phyloP scores from a whole-genome alignment of 2,797 vertebrate genomes.

The Dipus sagitta region DNA sequence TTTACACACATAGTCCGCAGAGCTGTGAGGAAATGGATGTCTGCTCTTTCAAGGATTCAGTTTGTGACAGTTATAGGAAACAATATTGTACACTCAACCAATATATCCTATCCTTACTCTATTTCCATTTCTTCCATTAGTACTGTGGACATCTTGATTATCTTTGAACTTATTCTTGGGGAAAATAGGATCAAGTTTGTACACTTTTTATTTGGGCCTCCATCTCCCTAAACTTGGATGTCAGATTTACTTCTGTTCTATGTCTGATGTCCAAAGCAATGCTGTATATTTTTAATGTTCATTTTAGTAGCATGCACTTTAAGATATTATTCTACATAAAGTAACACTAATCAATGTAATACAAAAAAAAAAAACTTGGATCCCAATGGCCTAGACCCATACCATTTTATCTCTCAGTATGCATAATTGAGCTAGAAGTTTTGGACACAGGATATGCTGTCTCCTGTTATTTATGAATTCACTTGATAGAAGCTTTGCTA shows the following conservation, averaged over 20 bases:
- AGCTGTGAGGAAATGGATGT: neutral
- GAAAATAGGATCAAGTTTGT: neutral
- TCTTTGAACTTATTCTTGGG: neutral
- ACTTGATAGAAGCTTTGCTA: neutral
- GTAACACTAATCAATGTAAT: neutral
- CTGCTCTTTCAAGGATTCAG: neutral
- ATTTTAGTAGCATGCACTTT: neutral
- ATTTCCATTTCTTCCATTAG: neutral
- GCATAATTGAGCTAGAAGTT: neutral
- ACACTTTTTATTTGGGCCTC: neutral
- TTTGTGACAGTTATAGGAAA: neutral
- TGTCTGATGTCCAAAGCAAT: neutral
- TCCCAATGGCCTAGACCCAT: neutral
- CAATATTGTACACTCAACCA: neutral
- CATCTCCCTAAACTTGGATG: neutral
- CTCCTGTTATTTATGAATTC: neutral
- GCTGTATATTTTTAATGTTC: neutral
- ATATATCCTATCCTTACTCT: neutral
- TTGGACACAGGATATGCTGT: neutral
- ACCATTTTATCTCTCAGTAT: neutral
- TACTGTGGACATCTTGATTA: neutral
- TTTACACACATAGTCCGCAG: neutral
- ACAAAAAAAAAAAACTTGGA: neutral
- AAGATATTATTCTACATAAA: neutral
- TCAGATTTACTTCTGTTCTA: neutral